These are phyloP conservation scores for Promerops cafer DNA, from an alignment of 2,113 vertebrate genomes.

Conservation along the genomic window DNA sequence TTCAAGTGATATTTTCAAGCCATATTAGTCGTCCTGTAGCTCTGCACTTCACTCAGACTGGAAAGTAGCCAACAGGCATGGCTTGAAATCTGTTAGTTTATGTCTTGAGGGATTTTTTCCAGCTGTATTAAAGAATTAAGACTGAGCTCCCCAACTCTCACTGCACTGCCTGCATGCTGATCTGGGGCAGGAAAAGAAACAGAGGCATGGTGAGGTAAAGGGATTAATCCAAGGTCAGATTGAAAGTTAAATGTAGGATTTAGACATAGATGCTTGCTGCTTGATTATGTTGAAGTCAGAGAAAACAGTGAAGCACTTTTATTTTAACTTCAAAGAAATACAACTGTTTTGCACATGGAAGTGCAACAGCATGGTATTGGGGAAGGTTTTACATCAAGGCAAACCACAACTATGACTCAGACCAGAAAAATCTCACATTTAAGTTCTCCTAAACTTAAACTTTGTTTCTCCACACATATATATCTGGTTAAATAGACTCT, in stretches of 20 bases:
- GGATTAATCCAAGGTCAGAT: conserved; percentile 47
- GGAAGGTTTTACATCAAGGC: conserved; percentile 14
- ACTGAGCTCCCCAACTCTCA: neutral
- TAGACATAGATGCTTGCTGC: neutral
- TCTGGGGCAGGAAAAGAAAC: conserved; percentile 37
- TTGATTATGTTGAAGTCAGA: conserved; percentile 27
- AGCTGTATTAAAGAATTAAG: conserved; percentile 61
- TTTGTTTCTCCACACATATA: neutral
- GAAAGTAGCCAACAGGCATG: conserved; percentile 37
- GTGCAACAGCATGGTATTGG: neutral
- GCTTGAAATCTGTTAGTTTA: conserved; percentile 52
- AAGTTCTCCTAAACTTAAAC: neutral
- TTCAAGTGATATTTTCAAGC: conserved; percentile 36
- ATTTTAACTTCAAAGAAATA: conserved; percentile 42
- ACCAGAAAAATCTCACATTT: neutral
- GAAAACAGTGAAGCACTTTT: conserved; percentile 42
- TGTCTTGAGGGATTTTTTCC: conserved; percentile 54
- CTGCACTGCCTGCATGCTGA: conserved; percentile 33
- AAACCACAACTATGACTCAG: conserved; percentile 20
- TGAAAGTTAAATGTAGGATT: conserved; percentile 25
- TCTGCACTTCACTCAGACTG: conserved; percentile 6
- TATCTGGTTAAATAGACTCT: neutral
- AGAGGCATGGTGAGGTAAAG: conserved; percentile 45
- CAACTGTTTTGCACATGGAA: conserved; percentile 37
- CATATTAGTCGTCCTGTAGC: neutral